A percentile compares a stretch with the other conserved stretches of the same genome.
These are phyloP conservation scores for Sarcophaga carnaria DNA, from an alignment of 2,888 invertebrate genomes.

Conservation along the genomic window DNA sequence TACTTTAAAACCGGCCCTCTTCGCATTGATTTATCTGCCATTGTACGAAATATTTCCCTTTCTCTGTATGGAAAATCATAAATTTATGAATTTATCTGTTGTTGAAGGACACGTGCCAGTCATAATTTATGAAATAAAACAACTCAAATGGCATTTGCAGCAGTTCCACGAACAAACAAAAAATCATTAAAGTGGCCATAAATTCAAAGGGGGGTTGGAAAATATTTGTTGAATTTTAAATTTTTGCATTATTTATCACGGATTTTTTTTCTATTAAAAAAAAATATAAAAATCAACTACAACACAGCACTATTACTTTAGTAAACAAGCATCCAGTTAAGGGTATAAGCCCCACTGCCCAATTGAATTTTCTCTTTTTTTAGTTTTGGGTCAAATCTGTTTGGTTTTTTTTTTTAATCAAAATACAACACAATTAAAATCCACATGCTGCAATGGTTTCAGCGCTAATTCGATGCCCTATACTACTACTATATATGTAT, in stretches of 20 bases:
- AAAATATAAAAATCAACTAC: neutral
- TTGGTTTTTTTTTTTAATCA: conserved; percentile 1
- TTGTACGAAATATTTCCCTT: neutral
- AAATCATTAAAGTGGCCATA: neutral
- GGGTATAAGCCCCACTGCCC: neutral
- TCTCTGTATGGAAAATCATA: conserved; percentile 23
- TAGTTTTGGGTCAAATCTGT: conserved; percentile 34
- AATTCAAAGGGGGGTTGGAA: neutral
- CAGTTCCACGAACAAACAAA: conserved; percentile 2
- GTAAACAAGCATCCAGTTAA: neutral
- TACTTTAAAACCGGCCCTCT: too few species aligned
- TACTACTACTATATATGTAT: too few species aligned
- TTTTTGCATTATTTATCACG: conserved; percentile 29
- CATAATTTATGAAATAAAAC: conserved; percentile 46
- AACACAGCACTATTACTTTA: neutral
- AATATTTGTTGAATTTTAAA: conserved; percentile 17
- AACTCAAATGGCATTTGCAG: conserved; percentile 40
- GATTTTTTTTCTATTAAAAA: neutral
- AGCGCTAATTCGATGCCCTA: neutral
- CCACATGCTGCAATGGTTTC: conserved; percentile 59
- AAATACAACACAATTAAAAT: conserved; percentile 62
- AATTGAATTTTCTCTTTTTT: neutral
- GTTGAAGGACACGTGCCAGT: conserved; percentile 67
- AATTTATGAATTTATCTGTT: conserved; percentile 59
- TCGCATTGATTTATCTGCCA: too few species aligned